Evolutionary conservation across 2,797 vertebrate genomes (phyloP), one percentile per base, ranked within the genome.

Genomic region (Lithobates sylvaticus): DNA sequence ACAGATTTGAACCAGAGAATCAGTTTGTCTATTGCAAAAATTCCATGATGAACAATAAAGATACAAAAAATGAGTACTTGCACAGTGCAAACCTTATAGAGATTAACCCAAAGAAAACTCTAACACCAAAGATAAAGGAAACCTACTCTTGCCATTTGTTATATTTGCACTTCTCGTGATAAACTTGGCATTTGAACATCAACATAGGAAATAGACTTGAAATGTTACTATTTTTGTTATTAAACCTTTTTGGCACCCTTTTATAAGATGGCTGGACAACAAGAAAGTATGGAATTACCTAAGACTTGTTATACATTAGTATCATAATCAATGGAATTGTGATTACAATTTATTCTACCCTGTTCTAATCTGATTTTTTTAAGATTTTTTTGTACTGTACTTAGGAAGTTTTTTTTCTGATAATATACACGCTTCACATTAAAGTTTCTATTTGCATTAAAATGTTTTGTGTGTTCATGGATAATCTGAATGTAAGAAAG

Each of bases 391-490:
- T 84, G 34, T 36, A 36, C 34, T 86, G 77, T 83, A 83, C 78
- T 9, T 87, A 74, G 76, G 76, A 79, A 72, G 44, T 47, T 68
- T 47, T 83, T 77, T 68, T 80, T 34, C 70, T 84, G 64, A 84
- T 78, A 84, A 84, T 87, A 87, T 83, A 34, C 86, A 87, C 86
- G 86, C 86, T 87, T 87, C 86, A 87, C 86, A 87, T 84, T 87
- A 87, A 87, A 84, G 89, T 91, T 93, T 90, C 89, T 90, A 92
- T 91, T 88, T 88, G 81, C 89, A 89, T 91, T 88, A 89, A 89
- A 65, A 78, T 54, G 36, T 50, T 42, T 61, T 58, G 79, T 58
- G 68, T 74, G 39, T 74, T 34, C 23, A 8, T 61, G 54, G 21
- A 23, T 23, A 23, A 23, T 2, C 54, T 0, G 2, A n/a, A 2